Evolutionary conservation across 1,140 invertebrate species (phyloP), one percentile per base, ranked within the genome.

Genomic region (Elymnias hypermnestra): DNA sequence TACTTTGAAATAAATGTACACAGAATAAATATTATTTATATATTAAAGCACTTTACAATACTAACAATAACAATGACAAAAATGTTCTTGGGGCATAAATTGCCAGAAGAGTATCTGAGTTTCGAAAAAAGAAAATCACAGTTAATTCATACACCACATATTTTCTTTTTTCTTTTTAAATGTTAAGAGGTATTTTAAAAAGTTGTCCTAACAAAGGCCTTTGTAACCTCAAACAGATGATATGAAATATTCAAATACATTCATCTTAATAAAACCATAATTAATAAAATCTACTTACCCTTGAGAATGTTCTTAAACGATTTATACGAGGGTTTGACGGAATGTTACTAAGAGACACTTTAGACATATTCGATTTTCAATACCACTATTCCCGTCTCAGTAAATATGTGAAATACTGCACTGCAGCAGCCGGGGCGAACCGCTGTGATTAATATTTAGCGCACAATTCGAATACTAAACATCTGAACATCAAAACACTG

Each of bases 241-340:
- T n/a, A n/a, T n/a, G n/a, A n/a, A n/a, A n/a, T n/a, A n/a, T n/a
- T n/a, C n/a, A n/a, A n/a, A n/a, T n/a, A n/a, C n/a, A n/a, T n/a
- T n/a, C n/a, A n/a, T n/a, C n/a, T n/a, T n/a, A n/a, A n/a, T n/a
- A n/a, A n/a, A n/a, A n/a, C n/a, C n/a, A n/a, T n/a, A n/a, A n/a
- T n/a, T n/a, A n/a, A n/a, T n/a, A n/a, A n/a, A n/a, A n/a, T n/a
- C n/a, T 38, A 72, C 81, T 81, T 61, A 84, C 81, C 67, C 81
- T 73, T 12, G 78, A 84, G 73, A 68, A 84, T 19, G 81, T 84
- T 59, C 81, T 69, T 23, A 84, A 53, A 43, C 81, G 75, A 53
- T 62, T 81, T 42, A 84, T 83, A 51, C 81, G 67, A 53, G 81
- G 81, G 47, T 84, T 84, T 33, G 81, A 83, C 40, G 81, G 76